These are phyloP conservation scores for Chouioia cunea DNA, from an alignment of 2,888 invertebrate genomes.

Conservation along the genomic window DNA sequence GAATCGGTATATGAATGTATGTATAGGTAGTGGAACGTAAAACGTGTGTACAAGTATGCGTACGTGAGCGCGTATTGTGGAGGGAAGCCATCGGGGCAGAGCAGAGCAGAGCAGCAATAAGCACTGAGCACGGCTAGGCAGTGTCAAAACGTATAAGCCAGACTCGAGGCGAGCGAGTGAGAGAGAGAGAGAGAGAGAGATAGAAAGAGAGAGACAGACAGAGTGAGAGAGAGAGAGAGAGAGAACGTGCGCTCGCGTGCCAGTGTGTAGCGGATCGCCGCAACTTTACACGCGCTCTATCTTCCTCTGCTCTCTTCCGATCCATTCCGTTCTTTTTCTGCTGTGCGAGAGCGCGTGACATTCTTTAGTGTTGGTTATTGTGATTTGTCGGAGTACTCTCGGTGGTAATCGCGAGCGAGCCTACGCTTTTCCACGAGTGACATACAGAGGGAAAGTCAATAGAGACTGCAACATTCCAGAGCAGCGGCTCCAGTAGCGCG, in stretches of 20 bases:
- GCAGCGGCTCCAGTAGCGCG: not conserved
- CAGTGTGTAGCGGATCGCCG: too few species aligned
- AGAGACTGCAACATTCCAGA: too few species aligned
- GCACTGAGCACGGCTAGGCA: not conserved
- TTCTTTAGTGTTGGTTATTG: not conserved
- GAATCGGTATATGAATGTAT: too few species aligned
- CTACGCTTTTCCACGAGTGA: not conserved
- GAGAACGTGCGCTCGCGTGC: too few species aligned
- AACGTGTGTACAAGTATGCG: not conserved
- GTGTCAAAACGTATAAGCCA: not conserved
- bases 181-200: too few species aligned
- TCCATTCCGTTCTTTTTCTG: not conserved
- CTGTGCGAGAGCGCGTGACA: not conserved
- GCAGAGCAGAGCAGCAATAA: not conserved
- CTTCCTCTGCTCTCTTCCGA: not conserved
- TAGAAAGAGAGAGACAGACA: too few species aligned
- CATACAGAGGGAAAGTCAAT: not conserved
- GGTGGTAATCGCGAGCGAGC: too few species aligned
- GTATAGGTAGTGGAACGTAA: not conserved
- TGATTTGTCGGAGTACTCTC: too few species aligned
- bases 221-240: too few species aligned
- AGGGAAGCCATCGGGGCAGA: constrained; percentile 28
- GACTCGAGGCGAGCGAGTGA: too few species aligned
- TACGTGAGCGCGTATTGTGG: constrained; percentile 15
- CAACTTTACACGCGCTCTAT: too few species aligned